phyloP scores from a whole-genome alignment of 2,888 invertebrate genomes.

The Seira sanloemensis region DNA sequence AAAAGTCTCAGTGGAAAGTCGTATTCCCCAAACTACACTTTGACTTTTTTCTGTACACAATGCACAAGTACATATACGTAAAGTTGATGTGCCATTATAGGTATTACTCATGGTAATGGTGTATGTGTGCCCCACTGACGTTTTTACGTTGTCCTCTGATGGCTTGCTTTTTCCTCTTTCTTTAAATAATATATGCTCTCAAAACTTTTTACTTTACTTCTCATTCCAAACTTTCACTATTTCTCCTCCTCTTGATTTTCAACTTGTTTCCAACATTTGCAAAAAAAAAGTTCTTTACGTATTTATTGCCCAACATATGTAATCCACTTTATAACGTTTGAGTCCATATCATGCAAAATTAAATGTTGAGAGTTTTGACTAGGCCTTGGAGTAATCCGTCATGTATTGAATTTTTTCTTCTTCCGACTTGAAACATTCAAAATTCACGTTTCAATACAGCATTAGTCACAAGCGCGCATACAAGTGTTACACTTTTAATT shows the following conservation, averaged over 20 bases:
- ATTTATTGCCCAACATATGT: no score
- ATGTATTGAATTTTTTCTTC: neutral
- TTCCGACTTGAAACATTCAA: neutral
- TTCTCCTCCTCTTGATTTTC: no score
- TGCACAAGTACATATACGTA: neutral
- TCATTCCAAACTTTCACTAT: neutral
- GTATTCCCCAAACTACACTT: constrained; percentile 41
- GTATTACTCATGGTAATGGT: constrained; percentile 7
- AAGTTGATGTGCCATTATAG: constrained; percentile 3
- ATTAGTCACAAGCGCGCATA: neutral
- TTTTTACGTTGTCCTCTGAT: neutral
- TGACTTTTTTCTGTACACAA: constrained; percentile 13
- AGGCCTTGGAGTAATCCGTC: neutral
- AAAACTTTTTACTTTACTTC: constrained; percentile 5
- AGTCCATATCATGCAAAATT: neutral
- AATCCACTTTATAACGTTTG: no score
- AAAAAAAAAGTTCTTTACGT: no score
- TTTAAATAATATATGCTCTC: neutral
- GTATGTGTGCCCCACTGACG: neutral
- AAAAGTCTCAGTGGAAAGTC: constrained; percentile 43
- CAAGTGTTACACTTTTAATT: neutral
- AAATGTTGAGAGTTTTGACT: no score
- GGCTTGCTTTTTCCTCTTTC: neutral
- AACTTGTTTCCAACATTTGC: no score
- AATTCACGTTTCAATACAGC: neutral